Percentiles rank a stretch among this genome's conserved stretches.
Conservation (phyloP, 2,797 vertebrate species). For the Carapus acus region DNA sequence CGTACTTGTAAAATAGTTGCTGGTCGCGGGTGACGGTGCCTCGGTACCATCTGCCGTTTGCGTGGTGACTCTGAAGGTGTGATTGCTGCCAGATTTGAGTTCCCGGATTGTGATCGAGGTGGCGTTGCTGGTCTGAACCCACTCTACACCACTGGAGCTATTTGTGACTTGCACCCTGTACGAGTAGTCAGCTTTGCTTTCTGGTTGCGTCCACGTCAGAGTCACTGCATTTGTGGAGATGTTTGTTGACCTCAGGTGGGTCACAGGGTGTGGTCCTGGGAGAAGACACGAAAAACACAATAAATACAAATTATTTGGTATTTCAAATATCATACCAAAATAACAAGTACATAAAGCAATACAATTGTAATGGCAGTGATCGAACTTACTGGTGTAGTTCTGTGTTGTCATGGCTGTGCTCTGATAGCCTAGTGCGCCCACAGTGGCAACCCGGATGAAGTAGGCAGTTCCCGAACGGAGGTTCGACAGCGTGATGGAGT, state of each 20-base stretch:
- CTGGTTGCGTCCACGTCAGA: slow-evolving; percentile 54
- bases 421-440: slow-evolving; percentile 37
- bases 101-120: neutral
- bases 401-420: slow-evolving; percentile 42
- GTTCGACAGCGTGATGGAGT: slow-evolving; percentile 7
- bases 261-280: slow-evolving; percentile 58
- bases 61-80: slow-evolving; percentile 63
- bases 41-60: slow-evolving; percentile 48
- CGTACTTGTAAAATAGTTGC: slow-evolving; percentile 61
- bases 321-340: too few species aligned
- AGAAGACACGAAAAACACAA: neutral
- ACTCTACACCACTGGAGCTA: fast-evolving
- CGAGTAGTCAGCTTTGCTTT: slow-evolving; percentile 27
- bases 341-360: too few species aligned
- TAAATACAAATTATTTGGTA: too few species aligned
- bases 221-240: slow-evolving; percentile 49
- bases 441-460: slow-evolving; percentile 45
- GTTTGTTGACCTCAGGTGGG: slow-evolving; percentile 6
- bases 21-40: slow-evolving; percentile 39
- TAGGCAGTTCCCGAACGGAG: slow-evolving; percentile 49
- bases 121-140: fast-evolving
- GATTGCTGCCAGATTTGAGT: slow-evolving; percentile 61
- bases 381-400: slow-evolving; percentile 64
- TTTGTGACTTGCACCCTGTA: slow-evolving; percentile 43
- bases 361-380: too few species aligned